Evolutionary conservation across 1,140 invertebrate genomes (phyloP), one percentile per base, ranked within the genome.

Genomic region (Asobara japonica): DNA sequence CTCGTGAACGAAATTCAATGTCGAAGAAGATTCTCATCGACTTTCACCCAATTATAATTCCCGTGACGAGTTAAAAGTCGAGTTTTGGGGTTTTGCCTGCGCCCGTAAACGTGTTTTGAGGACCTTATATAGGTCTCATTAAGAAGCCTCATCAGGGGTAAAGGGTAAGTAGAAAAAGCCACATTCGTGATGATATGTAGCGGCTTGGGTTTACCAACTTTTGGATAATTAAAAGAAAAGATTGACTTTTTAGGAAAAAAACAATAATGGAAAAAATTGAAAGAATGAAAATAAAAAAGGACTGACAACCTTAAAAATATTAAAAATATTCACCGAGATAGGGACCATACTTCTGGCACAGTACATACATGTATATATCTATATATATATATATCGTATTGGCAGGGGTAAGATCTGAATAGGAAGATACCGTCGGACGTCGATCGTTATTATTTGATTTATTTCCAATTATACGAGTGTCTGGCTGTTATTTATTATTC

Each of bases 371-470:
- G n/a, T n/a, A n/a, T n/a, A n/a, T n/a, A n/a, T n/a, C n/a, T n/a
- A n/a, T n/a, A n/a, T n/a, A n/a, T n/a, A n/a, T n/a, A n/a, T n/a
- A n/a, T n/a, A 45, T 45, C n/a, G 41, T 45, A 13, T 45, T 18
- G n/a, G 60, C 45, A 38, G 31, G 29, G 56, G 25, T 48, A 29
- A n/a, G 38, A 65, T 51, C 56, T 71, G 18, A 30, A 29, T 20
- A 68, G 41, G 27, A 60, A 41, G 76, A 77, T 77, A 78, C 73
- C 38, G 72, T 56, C 64, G 71, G 77, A 45, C 77, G 79, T 81
- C 79, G 80, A 82, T 84, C 82, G 79, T 83, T 84, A 82, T 78
- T 77, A 81, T 82, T 81, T 83, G 83, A 84, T 84, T 84, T 84
- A 84, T 84, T 81, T 72, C 78, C 80, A 83, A 82, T 83, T 81